Conservation (phyloP, 2,113 vertebrate species). For the Muntiacus muntjak region DNA sequence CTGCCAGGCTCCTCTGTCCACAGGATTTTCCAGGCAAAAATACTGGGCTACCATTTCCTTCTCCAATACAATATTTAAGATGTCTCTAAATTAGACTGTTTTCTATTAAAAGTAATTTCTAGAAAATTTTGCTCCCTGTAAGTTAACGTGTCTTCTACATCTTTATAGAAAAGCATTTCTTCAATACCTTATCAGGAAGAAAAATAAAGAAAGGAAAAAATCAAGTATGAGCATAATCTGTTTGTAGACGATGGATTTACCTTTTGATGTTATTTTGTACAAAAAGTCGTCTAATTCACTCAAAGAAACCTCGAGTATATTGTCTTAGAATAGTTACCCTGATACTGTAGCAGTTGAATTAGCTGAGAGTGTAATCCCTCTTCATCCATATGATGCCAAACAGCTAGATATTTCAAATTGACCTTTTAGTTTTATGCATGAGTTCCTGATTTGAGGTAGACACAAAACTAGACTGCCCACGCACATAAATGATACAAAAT, state of each 20-base stretch:
- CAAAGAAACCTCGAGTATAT: background rate
- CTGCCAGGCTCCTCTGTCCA: background rate
- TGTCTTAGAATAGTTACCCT: slow-evolving; percentile 20
- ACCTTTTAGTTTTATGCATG: slow-evolving; percentile 47
- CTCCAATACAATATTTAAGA: slow-evolving; percentile 14
- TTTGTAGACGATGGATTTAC: background rate
- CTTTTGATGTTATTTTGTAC: background rate
- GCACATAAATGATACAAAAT: background rate
- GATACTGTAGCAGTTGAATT: slow-evolving; percentile 25
- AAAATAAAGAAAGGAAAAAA: background rate
- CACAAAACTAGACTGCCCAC: background rate
- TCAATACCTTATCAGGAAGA: slow-evolving; percentile 78
- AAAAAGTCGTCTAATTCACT: slow-evolving; percentile 20
- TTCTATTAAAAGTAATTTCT: slow-evolving; percentile 79
- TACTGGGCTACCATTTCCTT: background rate
- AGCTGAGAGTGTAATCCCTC: background rate
- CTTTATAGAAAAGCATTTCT: slow-evolving; percentile 87
- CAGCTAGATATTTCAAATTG: slow-evolving; percentile 37
- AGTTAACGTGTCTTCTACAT: slow-evolving; percentile 87
- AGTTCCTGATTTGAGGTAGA: slow-evolving; percentile 44
- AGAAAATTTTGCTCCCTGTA: slow-evolving; percentile 85
- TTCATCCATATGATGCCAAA: slow-evolving; percentile 22
- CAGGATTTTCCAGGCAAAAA: background rate
- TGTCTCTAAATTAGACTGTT: slow-evolving; percentile 46
- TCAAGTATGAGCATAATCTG: background rate